A percentile compares a stretch with the other conserved stretches of the same genome.
These are phyloP conservation scores for Zaprionus taronus DNA, from an alignment of 1,140 invertebrate species.

Conservation along the genomic window DNA sequence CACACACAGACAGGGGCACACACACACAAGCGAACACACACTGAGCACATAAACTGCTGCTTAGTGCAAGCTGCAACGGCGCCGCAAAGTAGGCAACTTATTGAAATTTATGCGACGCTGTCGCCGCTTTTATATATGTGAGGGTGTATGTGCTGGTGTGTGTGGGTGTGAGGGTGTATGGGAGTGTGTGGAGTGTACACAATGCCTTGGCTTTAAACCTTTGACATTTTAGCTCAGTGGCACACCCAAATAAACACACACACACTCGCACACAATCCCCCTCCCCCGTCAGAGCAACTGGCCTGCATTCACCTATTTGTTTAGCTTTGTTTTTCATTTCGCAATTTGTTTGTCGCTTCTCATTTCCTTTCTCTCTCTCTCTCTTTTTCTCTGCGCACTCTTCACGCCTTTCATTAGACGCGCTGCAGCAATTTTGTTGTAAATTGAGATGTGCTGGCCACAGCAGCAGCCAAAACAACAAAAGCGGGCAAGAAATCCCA, in stretches of 20 bases:
- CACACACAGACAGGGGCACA: background rate
- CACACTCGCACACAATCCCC: conserved; percentile 3
- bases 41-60: conserved; percentile 17
- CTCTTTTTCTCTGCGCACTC: conserved; percentile 2
- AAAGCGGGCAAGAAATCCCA: conserved; percentile 3
- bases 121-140: background rate
- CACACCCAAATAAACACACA: conserved; percentile 32
- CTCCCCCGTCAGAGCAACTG: background rate
- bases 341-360: conserved; percentile 60
- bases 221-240: conserved; percentile 42
- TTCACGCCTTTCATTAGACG: conserved; percentile 42
- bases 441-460: conserved; percentile 42
- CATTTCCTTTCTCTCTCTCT: background rate
- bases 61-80: conserved; percentile 33
- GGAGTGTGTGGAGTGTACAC: conserved; percentile 26
- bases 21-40: conserved; percentile 3
- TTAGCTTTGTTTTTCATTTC: conserved; percentile 56
- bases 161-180: background rate
- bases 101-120: conserved; percentile 45
- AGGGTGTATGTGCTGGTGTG: background rate
- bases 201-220: conserved; percentile 43
- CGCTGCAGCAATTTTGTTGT: conserved; percentile 32
- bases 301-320: conserved; percentile 56
- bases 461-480: conserved; percentile 1
- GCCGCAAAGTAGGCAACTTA: conserved; percentile 50